Evolutionary conservation across 2,888 invertebrate species (phyloP).

Genomic region (Rhorus exstirpatorius): DNA sequence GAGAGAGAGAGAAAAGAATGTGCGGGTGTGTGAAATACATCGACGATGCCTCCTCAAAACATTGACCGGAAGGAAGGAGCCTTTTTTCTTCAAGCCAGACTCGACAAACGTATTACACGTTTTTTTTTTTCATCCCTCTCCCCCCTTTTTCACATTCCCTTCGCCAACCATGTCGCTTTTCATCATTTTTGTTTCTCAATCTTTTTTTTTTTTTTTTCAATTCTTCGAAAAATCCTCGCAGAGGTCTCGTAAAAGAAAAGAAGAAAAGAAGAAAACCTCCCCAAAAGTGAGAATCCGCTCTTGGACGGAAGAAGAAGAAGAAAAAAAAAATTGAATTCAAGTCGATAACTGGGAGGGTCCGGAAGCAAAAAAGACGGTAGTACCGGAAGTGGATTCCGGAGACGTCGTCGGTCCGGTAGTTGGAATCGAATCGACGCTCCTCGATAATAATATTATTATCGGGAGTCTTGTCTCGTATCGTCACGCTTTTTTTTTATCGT

Average conservation of each 20-base stretch:
- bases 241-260: constrained; percentile 3
- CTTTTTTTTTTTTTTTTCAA: constrained; percentile 6
- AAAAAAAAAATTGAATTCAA: constrained; percentile 78
- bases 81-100: constrained; percentile 61
- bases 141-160: neutral
- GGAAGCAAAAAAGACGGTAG: constrained; percentile 27
- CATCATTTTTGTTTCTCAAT: constrained; percentile 33
- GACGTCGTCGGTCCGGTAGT: constrained; percentile 27
- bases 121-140: constrained; percentile 46
- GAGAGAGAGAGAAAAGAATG: constrained; percentile 17
- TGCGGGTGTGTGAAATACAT: constrained; percentile 39
- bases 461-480: constrained; percentile 42
- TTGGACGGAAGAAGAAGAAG: constrained; percentile 20
- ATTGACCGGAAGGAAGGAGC: constrained; percentile 20
- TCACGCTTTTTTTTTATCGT: constrained; percentile 21
- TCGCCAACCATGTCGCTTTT: constrained; percentile 63
- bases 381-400: constrained; percentile 7
- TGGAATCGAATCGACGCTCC: constrained; percentile 57
- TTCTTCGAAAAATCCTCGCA: neutral
- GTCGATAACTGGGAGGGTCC: constrained; percentile 69
- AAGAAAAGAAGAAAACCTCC: constrained; percentile 7
- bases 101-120: constrained; percentile 72
- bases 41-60: constrained; percentile 53
- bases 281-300: too few relatives aligned
- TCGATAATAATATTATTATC: too few relatives aligned